Evolutionary conservation across 92 coral and sea anemone genomes (phyloP).

Genomic region (Actinostola sp.): DNA sequence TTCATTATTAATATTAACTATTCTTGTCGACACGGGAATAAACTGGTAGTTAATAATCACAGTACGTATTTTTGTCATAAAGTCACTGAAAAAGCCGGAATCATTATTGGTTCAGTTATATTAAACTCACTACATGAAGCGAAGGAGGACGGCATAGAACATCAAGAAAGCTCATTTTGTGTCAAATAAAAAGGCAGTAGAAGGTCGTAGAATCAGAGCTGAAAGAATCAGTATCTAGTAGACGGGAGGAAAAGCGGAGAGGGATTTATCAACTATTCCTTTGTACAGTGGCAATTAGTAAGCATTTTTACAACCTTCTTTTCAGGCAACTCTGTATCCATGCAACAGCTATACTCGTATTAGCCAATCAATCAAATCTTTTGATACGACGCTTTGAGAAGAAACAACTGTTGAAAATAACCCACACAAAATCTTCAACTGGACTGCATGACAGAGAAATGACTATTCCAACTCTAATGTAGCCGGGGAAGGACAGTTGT

Average conservation of each 20-base stretch:
- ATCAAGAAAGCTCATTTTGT: too few species aligned
- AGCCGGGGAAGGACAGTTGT: too few species aligned
- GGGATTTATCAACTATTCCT: not conserved
- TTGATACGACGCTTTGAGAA: not conserved
- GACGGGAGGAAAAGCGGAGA: not conserved
- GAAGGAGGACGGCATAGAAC: too few species aligned
- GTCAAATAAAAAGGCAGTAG: too few species aligned
- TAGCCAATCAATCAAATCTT: conserved; percentile 12
- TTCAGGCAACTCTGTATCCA: not conserved
- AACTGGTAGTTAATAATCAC: too few species aligned
- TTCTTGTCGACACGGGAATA: not conserved
- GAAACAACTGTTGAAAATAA: not conserved
- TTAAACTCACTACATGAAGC: too few species aligned
- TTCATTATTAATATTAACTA: not conserved
- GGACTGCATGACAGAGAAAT: not conserved
- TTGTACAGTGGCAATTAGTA: conserved; percentile 1
- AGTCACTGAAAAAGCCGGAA: too few species aligned
- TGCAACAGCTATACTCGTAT: not conserved
- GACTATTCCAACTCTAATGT: too few species aligned
- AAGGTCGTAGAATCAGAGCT: too few species aligned
- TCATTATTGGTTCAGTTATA: too few species aligned
- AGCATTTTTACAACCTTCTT: not conserved
- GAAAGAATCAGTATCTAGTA: not conserved
- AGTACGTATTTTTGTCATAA: too few species aligned
- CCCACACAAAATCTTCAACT: not conserved